These are phyloP conservation scores for Microtus obscurus DNA, from an alignment of 2,797 vertebrate species.

Conservation along the genomic window DNA sequence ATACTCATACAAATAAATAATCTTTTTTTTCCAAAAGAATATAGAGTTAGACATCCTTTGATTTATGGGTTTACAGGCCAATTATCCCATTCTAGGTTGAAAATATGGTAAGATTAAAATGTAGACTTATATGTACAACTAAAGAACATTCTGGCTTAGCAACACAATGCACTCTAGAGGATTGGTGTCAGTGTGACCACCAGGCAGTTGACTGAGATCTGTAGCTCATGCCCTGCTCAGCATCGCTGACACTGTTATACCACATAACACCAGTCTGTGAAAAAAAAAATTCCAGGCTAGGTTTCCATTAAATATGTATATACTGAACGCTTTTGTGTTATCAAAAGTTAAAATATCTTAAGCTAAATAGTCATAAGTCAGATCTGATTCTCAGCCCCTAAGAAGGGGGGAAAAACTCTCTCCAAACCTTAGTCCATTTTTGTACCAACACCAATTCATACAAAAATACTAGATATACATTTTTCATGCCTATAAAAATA, in stretches of 20 bases:
- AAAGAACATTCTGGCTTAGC: not conserved
- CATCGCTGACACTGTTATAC: not conserved
- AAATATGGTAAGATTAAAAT: not conserved
- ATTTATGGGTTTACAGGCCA: not conserved
- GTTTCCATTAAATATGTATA: not conserved
- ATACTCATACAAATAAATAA: not conserved
- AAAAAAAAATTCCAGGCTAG: not conserved
- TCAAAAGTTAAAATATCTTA: not conserved
- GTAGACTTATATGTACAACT: not conserved
- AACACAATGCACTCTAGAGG: not conserved
- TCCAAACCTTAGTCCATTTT: not conserved
- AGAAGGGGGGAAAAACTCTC: not conserved
- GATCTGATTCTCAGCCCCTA: not conserved
- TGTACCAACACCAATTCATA: not conserved
- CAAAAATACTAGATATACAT: not conserved
- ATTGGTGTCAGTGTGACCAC: not conserved
- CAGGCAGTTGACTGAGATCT: not conserved
- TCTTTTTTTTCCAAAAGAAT: not conserved
- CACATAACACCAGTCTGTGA: too few relatives aligned
- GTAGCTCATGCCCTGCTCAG: too few relatives aligned
- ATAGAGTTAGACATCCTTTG: not conserved
- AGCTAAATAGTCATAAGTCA: not conserved
- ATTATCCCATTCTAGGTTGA: not conserved
- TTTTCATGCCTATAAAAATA: not conserved
- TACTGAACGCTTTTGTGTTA: not conserved